A percentile compares a stretch with the other conserved stretches of the same genome.
Evolutionary conservation across 2,113 vertebrate genomes (phyloP).

Genomic region (Cairina moschata): DNA sequence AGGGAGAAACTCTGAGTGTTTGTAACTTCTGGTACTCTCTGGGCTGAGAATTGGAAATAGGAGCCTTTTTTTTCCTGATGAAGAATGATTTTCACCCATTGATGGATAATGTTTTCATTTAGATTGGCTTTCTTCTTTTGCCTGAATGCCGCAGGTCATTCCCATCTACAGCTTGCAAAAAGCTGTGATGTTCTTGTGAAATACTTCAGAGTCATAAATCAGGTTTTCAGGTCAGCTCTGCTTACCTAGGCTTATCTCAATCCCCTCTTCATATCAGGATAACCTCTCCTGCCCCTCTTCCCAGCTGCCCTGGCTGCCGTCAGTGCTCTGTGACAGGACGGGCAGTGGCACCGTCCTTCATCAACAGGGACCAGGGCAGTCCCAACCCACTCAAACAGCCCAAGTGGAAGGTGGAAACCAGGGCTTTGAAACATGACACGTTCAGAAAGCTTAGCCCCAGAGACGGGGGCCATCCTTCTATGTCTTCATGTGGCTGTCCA

Average conservation of each 20-base stretch:
- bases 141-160: slow-evolving; percentile 36
- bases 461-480: background rate
- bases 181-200: background rate
- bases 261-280: slow-evolving; percentile 21
- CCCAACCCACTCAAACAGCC: background rate
- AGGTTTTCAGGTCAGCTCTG: slow-evolving; percentile 61
- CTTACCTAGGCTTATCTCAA: slow-evolving; percentile 42
- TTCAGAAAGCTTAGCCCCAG: background rate
- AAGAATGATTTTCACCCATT: background rate
- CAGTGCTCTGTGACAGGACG: background rate
- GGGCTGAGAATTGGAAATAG: background rate
- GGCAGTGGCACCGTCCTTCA: background rate
- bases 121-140: slow-evolving; percentile 27
- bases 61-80: background rate
- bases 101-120: slow-evolving; percentile 27
- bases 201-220: slow-evolving; percentile 44
- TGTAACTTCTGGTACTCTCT: background rate
- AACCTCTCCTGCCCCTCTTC: slow-evolving; percentile 23
- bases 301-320: background rate
- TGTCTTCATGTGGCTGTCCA: background rate
- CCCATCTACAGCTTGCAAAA: background rate
- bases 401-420: background rate
- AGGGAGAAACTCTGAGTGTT: background rate
- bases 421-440: background rate
- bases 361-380: accelerated